Evolutionary conservation across 2,797 vertebrate species (phyloP).

Genomic region (Erithacus rubecula): DNA sequence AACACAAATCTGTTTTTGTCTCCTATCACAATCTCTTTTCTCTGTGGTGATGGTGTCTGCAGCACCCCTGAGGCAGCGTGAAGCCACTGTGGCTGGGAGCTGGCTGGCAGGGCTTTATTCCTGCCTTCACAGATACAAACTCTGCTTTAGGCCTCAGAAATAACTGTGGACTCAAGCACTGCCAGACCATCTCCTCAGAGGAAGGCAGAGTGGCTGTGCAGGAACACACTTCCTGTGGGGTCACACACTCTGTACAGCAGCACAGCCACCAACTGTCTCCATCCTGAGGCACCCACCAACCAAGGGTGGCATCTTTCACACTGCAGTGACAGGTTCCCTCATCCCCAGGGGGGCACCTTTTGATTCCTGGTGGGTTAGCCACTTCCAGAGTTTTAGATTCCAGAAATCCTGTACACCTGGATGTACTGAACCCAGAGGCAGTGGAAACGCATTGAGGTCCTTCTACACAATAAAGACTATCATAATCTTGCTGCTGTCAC

Average conservation of each 20-base stretch:
- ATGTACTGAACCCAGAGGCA: neutral
- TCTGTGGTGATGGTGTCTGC: accelerated
- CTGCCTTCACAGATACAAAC: neutral
- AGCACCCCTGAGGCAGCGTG: neutral
- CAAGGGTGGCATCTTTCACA: accelerated
- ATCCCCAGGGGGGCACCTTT: neutral
- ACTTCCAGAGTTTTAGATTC: neutral
- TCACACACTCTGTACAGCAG: neutral
- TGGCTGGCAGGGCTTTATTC: neutral
- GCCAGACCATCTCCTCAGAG: neutral
- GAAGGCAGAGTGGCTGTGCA: neutral
- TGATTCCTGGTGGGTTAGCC: neutral
- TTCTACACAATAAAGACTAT: neutral
- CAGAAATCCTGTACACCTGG: neutral
- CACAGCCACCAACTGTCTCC: neutral
- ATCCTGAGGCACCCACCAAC: neutral
- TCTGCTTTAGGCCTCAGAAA: neutral
- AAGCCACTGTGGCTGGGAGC: neutral
- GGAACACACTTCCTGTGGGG: neutral
- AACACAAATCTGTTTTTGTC: neutral
- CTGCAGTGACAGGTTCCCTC: neutral
- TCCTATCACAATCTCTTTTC: neutral
- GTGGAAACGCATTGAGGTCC: neutral
- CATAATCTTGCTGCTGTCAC: neutral
- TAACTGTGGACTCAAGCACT: neutral